phyloP scores from a whole-genome alignment of 2,888 invertebrate species.

The Pseudanteris insignis region DNA sequence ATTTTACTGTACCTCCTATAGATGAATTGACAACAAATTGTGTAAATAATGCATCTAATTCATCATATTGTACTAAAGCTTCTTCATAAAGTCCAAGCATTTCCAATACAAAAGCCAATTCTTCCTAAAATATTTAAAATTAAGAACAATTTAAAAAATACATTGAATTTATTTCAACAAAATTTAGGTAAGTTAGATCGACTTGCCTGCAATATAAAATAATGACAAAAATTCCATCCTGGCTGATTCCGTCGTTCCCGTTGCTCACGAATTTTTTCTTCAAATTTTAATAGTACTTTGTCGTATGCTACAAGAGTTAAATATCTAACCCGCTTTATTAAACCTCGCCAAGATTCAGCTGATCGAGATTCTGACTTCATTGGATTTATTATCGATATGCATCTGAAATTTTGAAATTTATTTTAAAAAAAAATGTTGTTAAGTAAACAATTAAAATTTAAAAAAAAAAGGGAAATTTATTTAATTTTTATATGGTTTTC shows the following conservation, averaged over 20 bases:
- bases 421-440: no score
- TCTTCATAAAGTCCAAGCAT: conserved; percentile 94
- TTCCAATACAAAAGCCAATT: conserved; percentile 93
- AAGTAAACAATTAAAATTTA: no score
- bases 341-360: conserved; percentile 88
- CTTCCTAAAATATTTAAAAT: no score
- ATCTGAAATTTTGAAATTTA: no score
- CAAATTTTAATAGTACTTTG: conserved; percentile 84
- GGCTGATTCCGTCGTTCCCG: conserved; percentile 89
- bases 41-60: conserved; percentile 94
- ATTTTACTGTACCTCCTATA: conserved; percentile 73
- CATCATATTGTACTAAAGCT: conserved; percentile 95
- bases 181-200: conserved; percentile 1
- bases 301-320: conserved; percentile 88
- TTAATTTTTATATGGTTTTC: no score
- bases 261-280: conserved; percentile 88
- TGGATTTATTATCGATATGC: conserved; percentile 90
- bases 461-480: no score
- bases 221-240: conserved; percentile 94
- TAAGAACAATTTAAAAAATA: conserved; percentile 3
- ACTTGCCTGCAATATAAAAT: conserved; percentile 87
- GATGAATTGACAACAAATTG: conserved; percentile 96
- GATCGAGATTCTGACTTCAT: conserved; percentile 88
- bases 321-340: conserved; percentile 84
- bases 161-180: no score